These are phyloP conservation scores for Autographa gamma DNA, from an alignment of 2,888 invertebrate genomes.

Conservation along the genomic window DNA sequence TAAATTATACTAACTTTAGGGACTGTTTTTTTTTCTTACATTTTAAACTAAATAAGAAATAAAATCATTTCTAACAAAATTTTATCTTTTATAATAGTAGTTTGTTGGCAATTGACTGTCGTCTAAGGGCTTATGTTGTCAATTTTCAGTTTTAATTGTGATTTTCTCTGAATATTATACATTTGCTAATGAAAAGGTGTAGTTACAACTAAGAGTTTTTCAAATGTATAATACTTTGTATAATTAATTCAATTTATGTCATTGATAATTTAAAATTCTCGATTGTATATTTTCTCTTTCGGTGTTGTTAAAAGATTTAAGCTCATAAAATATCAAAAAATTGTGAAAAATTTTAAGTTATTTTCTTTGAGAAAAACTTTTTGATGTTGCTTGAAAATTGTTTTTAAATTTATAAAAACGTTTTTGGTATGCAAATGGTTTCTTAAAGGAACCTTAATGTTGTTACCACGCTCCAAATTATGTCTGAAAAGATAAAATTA, in stretches of 20 bases:
- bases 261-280: not conserved
- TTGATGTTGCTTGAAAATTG: not conserved
- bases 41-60: too few relatives aligned
- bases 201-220: not conserved
- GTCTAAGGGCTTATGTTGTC: not conserved
- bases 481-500: constrained; percentile 28
- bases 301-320: not conserved
- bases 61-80: too few relatives aligned
- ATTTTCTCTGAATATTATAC: not conserved
- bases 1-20: too few relatives aligned
- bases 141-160: not conserved
- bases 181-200: not conserved
- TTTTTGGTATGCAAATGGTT: constrained; percentile 44
- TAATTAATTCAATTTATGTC: not conserved
- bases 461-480: constrained; percentile 45
- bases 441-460: constrained; percentile 49
- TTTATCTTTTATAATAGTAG: too few relatives aligned
- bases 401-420: constrained; percentile 33
- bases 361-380: constrained; percentile 7
- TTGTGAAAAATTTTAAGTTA: constrained; percentile 30
- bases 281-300: not conserved
- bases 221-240: not conserved
- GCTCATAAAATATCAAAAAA: not conserved
- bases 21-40: too few relatives aligned
- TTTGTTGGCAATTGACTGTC: not conserved